A percentile compares a stretch with the other conserved stretches of the same genome.
Conservation (phyloP, 1,140 invertebrate genomes). For the Pseudomyrmex concolor region DNA sequence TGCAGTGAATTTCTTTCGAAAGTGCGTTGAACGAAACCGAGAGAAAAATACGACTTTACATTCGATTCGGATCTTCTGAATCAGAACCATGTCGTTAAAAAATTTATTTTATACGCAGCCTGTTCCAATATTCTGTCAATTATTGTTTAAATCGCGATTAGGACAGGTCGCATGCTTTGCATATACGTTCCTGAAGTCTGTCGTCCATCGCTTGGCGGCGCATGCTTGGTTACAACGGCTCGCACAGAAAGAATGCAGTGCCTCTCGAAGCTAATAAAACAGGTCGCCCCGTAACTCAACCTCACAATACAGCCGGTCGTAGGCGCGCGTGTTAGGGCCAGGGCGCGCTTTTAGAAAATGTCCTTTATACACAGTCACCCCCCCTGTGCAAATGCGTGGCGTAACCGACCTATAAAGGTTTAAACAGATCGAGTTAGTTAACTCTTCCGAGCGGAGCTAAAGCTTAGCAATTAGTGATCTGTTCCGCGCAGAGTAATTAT, state of each 20-base stretch:
- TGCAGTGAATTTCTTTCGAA: too few relatives aligned
- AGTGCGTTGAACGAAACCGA: too few relatives aligned
- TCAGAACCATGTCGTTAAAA: too few relatives aligned
- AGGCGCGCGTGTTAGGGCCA: slow-evolving; percentile 35
- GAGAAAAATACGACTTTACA: too few relatives aligned
- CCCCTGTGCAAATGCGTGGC: slow-evolving; percentile 43
- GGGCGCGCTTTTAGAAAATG: slow-evolving; percentile 37
- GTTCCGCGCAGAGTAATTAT: background rate
- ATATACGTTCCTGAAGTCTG: slow-evolving; percentile 30
- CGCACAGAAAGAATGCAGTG: slow-evolving; percentile 66
- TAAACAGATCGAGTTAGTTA: slow-evolving; percentile 54
- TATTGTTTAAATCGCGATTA: background rate
- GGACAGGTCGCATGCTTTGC: background rate
- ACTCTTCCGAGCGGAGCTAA: slow-evolving; percentile 22
- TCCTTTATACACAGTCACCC: slow-evolving; percentile 49
- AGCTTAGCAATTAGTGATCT: slow-evolving; percentile 9
- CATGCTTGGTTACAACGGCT: slow-evolving; percentile 64
- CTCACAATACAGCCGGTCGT: slow-evolving; percentile 45
- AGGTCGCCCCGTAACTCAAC: slow-evolving; percentile 60
- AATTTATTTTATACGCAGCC: too few relatives aligned
- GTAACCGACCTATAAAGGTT: slow-evolving; percentile 29
- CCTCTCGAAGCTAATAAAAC: slow-evolving; percentile 60
- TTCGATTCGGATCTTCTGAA: too few relatives aligned
- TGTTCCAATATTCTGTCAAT: too few relatives aligned
- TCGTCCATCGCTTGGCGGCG: slow-evolving; percentile 55